A percentile compares a stretch with the other conserved stretches of the same genome.
phyloP scores from a whole-genome alignment of 1,140 invertebrate species.

The Cataglyphis hispanica region DNA sequence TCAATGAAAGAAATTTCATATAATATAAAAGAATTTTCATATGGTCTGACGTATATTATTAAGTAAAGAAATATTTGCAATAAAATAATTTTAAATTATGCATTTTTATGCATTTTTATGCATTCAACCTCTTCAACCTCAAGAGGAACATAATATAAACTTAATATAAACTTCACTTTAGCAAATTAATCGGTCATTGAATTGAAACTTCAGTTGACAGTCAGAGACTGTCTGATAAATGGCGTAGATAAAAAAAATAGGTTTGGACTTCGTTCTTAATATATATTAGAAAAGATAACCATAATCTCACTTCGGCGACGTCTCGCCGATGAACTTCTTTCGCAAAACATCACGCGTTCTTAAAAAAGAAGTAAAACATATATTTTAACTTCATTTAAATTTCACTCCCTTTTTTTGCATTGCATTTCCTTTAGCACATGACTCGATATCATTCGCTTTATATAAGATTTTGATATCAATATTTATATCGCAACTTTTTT shows the following conservation, averaged over 20 bases:
- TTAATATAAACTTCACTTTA: neutral
- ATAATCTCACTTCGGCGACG: neutral
- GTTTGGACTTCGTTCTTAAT: slow-evolving; percentile 18
- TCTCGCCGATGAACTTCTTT: neutral
- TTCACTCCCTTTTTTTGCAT: neutral
- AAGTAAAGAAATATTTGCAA: neutral
- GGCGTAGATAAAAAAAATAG: slow-evolving; percentile 11
- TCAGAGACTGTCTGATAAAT: neutral
- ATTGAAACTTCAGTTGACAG: neutral
- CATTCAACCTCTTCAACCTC: too few relatives aligned
- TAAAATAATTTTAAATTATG: neutral
- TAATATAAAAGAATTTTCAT: neutral
- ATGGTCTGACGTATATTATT: neutral
- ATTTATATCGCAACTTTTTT: neutral
- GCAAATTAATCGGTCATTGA: neutral
- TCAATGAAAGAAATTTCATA: neutral
- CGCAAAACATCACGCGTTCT: neutral
- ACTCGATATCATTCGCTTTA: neutral
- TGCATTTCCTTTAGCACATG: neutral
- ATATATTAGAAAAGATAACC: slow-evolving; percentile 1
- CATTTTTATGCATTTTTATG: neutral
- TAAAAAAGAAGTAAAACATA: neutral
- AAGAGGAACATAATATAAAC: neutral
- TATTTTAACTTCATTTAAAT: slow-evolving; percentile 13
- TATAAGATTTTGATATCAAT: neutral